Conservation (phyloP, 2,113 vertebrate genomes). For the Passer montanus region DNA sequence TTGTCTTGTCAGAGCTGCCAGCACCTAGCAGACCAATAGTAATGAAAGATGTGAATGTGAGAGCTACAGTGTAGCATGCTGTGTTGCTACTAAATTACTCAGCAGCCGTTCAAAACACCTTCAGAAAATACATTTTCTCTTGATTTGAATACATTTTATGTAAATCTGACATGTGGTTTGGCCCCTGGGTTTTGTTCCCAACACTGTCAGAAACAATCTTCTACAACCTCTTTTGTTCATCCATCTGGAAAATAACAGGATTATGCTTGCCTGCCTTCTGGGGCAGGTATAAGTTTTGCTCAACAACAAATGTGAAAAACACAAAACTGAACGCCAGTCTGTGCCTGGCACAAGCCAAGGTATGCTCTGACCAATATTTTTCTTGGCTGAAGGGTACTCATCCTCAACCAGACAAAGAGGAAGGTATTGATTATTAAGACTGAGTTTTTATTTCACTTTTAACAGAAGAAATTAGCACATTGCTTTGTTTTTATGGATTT, state of each 20-base stretch:
- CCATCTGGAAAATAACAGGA: conserved; percentile 63
- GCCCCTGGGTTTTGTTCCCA: conserved; percentile 51
- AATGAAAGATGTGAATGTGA: conserved; percentile 1
- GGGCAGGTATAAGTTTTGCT: conserved; percentile 18
- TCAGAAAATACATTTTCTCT: conserved; percentile 49
- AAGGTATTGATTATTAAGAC: background rate
- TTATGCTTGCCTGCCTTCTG: conserved; percentile 44
- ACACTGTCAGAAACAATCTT: conserved; percentile 47
- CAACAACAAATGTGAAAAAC: conserved; percentile 28
- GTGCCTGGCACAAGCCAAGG: background rate
- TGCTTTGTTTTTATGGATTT: background rate
- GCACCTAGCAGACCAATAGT: background rate
- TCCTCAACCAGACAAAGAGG: background rate
- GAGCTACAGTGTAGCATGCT: background rate
- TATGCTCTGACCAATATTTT: background rate
- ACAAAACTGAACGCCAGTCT: background rate
- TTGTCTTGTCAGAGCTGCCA: conserved; percentile 21
- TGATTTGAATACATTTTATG: conserved; percentile 56
- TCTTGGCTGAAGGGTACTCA: background rate
- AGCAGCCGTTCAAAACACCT: conserved; percentile 36
- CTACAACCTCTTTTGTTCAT: conserved; percentile 50
- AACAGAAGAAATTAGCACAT: background rate
- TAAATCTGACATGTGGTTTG: conserved; percentile 44
- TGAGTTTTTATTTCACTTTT: background rate
- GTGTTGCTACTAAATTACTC: conserved; percentile 41